phyloP scores from a whole-genome alignment of 2,888 invertebrate genomes.

The Cephus pulcher region DNA sequence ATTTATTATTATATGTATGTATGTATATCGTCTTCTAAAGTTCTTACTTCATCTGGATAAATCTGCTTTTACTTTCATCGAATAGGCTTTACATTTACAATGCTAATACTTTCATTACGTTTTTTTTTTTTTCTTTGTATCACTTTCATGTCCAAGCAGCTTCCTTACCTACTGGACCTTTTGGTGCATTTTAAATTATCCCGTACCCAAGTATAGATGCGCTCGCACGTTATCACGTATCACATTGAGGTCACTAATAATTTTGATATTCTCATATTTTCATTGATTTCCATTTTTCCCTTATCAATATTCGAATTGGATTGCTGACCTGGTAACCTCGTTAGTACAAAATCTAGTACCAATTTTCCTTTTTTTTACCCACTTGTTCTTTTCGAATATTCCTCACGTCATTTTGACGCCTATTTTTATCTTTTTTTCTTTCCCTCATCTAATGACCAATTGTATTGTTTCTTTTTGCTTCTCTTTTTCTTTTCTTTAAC shows the following conservation, averaged over 20 bases:
- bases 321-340: not conserved
- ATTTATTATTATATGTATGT: not conserved
- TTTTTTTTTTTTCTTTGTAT: constrained; percentile 25
- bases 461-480: not conserved
- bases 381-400: not conserved
- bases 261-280: not conserved
- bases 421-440: not conserved
- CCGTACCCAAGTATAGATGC: not conserved
- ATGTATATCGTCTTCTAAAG: not conserved
- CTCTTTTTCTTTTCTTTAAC: constrained; percentile 18
- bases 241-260: not conserved
- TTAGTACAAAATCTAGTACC: no score
- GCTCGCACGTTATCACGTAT: no score
- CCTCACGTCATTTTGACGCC: not conserved
- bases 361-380: no score
- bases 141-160: constrained; percentile 37
- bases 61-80: not conserved
- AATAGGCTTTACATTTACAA: constrained; percentile 3
- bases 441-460: not conserved
- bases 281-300: not conserved
- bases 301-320: not conserved
- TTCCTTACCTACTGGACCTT: not conserved
- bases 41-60: not conserved
- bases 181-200: not conserved
- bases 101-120: constrained; percentile 44